Base-by-base conservation (phyloP, 2,113 vertebrate genomes). In the Echinops telfairi region DNA sequence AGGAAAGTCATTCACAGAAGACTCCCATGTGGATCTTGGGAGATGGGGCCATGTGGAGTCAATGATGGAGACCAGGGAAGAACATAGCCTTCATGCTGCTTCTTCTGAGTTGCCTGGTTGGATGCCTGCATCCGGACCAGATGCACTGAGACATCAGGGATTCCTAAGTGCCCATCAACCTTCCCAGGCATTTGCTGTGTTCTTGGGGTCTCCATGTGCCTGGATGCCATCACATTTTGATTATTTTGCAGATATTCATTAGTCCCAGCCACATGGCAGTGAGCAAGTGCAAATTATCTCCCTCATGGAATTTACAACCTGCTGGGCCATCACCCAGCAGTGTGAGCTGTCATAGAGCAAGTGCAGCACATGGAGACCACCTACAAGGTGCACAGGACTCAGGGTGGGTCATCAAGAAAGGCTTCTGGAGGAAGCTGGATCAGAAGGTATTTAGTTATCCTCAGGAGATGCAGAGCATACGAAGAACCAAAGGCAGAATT, bases 301-400 rank as follows among this genome's bases (percentile, higher is more conserved):
- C 47, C 15, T 89, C 2, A 0, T 38, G 17, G 62, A 19, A 58
- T 27, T 33, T 6, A 22, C 2, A 29, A 4, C 9, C 73, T 6
- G 0, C 2, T 58, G n/a, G 82, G 81, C 3, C 4, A 7, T 3
- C 8, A 19, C 10, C 16, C 17, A 47, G 11, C 29, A 14, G 11
- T 3, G 14, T 3, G 20, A 16, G 36, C 3, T 6, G 19, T 12
- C 15, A 1, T 38, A 43, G 19, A 43, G 17, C 16, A 33, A 70
- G 16, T 12, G 2, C 66, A 33, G 11, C 0, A 6, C 0, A 0
- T 10, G 8, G 23, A 62, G 60, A 23, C 60, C 47, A 53, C 47
- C 9, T 2, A 53, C 47, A 53, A 31, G 8, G 5, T 33, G 3
- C 16, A 10, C 4, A 36, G 22, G 33, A 53, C 4, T 33, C 20